Evolutionary conservation across 2,797 vertebrate genomes (phyloP).

Genomic region (Prunella strophiata): DNA sequence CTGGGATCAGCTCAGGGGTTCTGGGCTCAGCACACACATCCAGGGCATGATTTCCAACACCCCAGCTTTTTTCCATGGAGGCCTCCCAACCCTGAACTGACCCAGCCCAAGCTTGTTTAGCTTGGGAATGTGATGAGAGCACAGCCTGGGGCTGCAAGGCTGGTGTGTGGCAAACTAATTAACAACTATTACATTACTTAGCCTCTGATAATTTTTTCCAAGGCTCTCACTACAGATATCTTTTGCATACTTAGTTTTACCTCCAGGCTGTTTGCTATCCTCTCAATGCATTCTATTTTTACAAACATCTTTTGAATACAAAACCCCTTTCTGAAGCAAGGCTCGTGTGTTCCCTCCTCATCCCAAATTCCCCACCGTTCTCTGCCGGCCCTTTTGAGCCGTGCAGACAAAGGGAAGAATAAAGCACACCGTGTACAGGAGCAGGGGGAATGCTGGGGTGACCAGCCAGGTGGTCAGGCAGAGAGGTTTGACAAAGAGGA

Average conservation of each 20-base stretch:
- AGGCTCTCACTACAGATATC: neutral
- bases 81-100: neutral
- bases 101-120: neutral
- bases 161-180: slow-evolving; percentile 50
- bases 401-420: neutral
- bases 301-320: neutral
- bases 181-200: slow-evolving; percentile 29
- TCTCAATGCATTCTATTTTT: neutral
- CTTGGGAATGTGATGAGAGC: slow-evolving; percentile 9
- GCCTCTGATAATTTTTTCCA: neutral
- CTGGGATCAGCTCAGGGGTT: neutral
- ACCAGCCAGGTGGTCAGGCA: neutral
- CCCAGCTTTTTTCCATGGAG: neutral
- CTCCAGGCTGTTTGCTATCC: slow-evolving; percentile 35
- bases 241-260: slow-evolving; percentile 33
- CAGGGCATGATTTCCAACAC: rapidly evolving
- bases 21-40: neutral
- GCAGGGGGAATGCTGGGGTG: neutral
- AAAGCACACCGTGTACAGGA: neutral
- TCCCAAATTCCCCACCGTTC: neutral
- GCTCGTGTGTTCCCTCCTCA: neutral
- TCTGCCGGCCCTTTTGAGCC: neutral
- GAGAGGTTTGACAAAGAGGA: neutral
- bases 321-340: neutral
- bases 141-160: neutral